A percentile compares a stretch with the other conserved stretches of the same genome.
Evolutionary conservation across 2,888 invertebrate species (phyloP).

Genomic region (Rapana venosa): DNA sequence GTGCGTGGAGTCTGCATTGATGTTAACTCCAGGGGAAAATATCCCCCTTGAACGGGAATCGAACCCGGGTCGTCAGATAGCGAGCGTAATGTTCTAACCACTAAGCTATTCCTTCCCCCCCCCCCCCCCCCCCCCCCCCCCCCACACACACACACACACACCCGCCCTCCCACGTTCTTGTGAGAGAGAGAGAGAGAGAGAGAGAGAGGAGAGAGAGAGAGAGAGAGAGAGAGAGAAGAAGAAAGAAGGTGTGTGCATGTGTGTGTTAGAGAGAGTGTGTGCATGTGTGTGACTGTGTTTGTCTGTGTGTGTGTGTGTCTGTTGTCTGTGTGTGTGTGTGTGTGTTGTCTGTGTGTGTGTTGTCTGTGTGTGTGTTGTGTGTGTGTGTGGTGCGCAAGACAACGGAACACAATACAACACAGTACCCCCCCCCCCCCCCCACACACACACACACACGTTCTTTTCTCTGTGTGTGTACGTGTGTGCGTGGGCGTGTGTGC

Average conservation of each 20-base stretch:
- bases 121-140: too few species aligned
- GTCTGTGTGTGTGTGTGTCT: background rate
- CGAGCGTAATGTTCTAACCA: too few species aligned
- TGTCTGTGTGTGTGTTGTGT: too few species aligned
- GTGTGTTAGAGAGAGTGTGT: too few species aligned
- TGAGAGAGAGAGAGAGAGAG: background rate
- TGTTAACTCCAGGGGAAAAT: background rate
- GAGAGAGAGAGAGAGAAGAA: too few species aligned
- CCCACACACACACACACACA: too few species aligned
- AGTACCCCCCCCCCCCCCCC: background rate
- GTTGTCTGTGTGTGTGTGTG: conserved; percentile 13
- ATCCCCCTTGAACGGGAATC: too few species aligned
- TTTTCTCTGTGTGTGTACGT: background rate
- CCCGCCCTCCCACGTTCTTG: too few species aligned
- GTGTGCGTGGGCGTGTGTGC: too few species aligned
- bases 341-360: background rate
- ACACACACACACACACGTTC: conserved; percentile 11
- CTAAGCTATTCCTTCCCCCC: too few species aligned
- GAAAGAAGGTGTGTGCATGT: too few species aligned
- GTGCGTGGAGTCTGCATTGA: background rate
- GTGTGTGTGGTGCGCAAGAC: background rate
- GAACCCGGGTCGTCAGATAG: too few species aligned
- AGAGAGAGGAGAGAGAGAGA: background rate
- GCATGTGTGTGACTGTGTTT: background rate
- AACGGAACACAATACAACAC: background rate